These are phyloP conservation scores for Eudasyphora cyanicolor DNA, from an alignment of 2,888 invertebrate genomes.

Conservation along the genomic window DNA sequence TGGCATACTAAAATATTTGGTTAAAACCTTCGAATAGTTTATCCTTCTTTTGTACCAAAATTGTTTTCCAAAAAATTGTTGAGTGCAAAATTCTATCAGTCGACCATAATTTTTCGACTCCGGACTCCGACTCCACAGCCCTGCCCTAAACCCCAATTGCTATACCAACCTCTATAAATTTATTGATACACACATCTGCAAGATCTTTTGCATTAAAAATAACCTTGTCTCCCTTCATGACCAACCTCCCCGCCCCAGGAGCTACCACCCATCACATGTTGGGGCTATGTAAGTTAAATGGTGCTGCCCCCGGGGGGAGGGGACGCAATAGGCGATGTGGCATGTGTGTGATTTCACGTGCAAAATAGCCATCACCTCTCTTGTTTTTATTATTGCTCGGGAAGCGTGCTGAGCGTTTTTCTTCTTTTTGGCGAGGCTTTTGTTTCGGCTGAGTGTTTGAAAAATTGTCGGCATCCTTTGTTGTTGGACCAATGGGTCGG, in stretches of 20 bases:
- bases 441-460: conserved; percentile 64
- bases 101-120: background rate
- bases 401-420: conserved; percentile 59
- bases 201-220: background rate
- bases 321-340: background rate
- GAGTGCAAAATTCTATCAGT: background rate
- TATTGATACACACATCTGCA: conserved; percentile 51
- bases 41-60: no score
- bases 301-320: background rate
- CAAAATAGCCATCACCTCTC: conserved; percentile 55
- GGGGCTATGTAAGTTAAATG: conserved; percentile 18
- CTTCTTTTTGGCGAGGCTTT: no score
- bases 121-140: no score
- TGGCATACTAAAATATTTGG: no score
- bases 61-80: background rate
- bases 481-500: background rate
- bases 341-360: conserved; percentile 53
- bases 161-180: conserved; percentile 43
- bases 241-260: background rate
- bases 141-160: conserved; percentile 9
- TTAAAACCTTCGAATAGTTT: no score
- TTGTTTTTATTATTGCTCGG: conserved; percentile 55
- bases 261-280: background rate
- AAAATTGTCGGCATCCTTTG: conserved; percentile 65
- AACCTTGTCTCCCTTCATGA: conserved; percentile 6